A percentile compares a stretch with the other conserved stretches of the same genome.
These are phyloP conservation scores for Caenorhabditis sp. DNA, from an alignment of 2,888 invertebrate species.

Conservation along the genomic window DNA sequence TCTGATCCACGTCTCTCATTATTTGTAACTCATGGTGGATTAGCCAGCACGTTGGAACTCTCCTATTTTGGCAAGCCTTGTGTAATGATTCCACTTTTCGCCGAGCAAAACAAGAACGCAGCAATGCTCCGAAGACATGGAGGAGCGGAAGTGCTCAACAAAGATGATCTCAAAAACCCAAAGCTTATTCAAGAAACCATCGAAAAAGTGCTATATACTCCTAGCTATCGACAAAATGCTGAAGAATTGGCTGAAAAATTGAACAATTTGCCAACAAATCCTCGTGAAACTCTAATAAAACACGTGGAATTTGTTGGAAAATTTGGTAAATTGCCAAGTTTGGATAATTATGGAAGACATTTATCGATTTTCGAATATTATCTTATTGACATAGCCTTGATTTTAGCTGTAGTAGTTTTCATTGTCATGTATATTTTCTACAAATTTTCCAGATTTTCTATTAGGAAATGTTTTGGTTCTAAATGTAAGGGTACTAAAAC, in stretches of 20 bases:
- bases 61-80: conserved; percentile 24
- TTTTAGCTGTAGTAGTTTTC: background rate
- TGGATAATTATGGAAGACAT: conserved; percentile 17
- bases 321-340: conserved; percentile 22
- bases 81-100: conserved; percentile 33
- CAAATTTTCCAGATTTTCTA: background rate
- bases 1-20: conserved; percentile 21
- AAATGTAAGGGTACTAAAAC: background rate
- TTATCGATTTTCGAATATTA: conserved; percentile 10
- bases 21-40: conserved; percentile 35
- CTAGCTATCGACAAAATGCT: conserved; percentile 26
- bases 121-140: conserved; percentile 41
- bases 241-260: conserved; percentile 39
- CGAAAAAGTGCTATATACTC: background rate
- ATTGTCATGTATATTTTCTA: background rate
- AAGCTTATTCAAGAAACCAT: conserved; percentile 5
- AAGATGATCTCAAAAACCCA: conserved; percentile 34
- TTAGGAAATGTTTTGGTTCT: background rate
- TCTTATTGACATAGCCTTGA: background rate
- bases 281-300: conserved; percentile 44
- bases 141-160: conserved; percentile 31
- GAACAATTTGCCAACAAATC: conserved; percentile 39
- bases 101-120: conserved; percentile 32
- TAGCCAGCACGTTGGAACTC: conserved; percentile 16
- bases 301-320: conserved; percentile 23